These are phyloP conservation scores for Dendronephthya gigantea DNA, from an alignment of 64 coral and sea anemone genomes.

Conservation along the genomic window DNA sequence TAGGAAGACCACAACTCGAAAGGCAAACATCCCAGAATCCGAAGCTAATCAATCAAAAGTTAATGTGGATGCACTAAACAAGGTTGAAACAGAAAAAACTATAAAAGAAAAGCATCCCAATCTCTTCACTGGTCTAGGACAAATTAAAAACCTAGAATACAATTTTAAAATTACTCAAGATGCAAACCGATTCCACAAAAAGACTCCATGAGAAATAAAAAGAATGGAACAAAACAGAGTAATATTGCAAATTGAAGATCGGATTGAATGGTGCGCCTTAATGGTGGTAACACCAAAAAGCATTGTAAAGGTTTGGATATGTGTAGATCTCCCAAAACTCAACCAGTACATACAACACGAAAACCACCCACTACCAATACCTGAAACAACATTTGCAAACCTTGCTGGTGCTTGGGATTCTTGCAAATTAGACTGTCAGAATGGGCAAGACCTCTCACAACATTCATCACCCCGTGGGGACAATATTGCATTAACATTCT, in stretches of 20 bases:
- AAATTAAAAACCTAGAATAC: slow-evolving; percentile 46
- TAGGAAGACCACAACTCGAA: slow-evolving; percentile 28
- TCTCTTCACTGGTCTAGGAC: slow-evolving; percentile 31
- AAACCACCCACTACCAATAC: background rate
- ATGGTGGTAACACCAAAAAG: background rate
- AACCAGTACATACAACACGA: background rate
- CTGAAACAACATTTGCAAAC: no score
- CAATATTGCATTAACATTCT: no score
- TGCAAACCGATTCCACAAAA: slow-evolving; percentile 20
- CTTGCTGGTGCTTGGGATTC: no score
- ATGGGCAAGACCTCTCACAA: no score
- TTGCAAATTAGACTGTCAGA: no score
- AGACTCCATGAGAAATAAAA: background rate
- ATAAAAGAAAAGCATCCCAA: slow-evolving; percentile 29
- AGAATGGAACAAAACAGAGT: slow-evolving; percentile 17
- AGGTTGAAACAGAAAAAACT: no score
- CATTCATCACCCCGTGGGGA: no score
- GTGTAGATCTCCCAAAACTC: background rate
- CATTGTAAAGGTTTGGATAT: background rate
- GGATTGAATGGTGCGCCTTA: background rate
- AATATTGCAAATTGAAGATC: background rate
- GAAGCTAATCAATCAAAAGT: slow-evolving; percentile 11
- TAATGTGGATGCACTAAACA: background rate
- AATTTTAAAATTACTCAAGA: slow-evolving; percentile 33
- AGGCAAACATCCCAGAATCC: slow-evolving; percentile 19